Evolutionary conservation across 2,113 vertebrate species (phyloP).

Genomic region (Delphinus delphis): DNA sequence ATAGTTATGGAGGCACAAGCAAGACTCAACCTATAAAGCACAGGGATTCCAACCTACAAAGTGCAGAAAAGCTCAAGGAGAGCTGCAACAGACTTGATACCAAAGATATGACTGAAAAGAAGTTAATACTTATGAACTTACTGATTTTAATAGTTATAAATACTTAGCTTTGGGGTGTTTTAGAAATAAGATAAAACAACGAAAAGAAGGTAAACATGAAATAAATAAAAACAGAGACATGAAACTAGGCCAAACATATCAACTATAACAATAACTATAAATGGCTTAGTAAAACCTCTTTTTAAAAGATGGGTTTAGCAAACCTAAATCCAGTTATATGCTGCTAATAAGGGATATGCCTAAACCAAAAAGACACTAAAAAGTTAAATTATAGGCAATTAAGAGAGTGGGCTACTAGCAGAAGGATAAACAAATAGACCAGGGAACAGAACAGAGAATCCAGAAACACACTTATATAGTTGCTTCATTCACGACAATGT

Average conservation of each 20-base stretch:
- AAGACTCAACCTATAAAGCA: not conserved
- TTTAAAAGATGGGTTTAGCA: not conserved
- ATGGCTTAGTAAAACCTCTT: not conserved
- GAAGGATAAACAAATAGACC: not conserved
- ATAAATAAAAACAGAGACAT: not conserved
- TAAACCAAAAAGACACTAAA: not conserved
- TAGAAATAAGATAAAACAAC: not conserved
- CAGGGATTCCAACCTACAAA: not conserved
- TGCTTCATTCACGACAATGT: not conserved
- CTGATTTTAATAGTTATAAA: not conserved
- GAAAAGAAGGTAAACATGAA: not conserved
- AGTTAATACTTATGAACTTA: not conserved
- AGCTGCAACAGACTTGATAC: not conserved
- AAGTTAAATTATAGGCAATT: not conserved
- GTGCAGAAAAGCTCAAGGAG: not conserved
- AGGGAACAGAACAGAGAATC: not conserved
- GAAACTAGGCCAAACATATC: not conserved
- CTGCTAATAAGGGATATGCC: not conserved
- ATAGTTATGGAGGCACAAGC: not conserved
- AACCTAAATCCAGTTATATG: not conserved
- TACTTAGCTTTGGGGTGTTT: not conserved
- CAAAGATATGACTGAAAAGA: not conserved
- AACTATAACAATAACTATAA: not conserved
- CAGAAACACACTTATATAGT: not conserved
- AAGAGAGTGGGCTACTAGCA: not conserved